Base-by-base conservation (phyloP, 2,888 invertebrate genomes). In the Rhagonycha lutea region DNA sequence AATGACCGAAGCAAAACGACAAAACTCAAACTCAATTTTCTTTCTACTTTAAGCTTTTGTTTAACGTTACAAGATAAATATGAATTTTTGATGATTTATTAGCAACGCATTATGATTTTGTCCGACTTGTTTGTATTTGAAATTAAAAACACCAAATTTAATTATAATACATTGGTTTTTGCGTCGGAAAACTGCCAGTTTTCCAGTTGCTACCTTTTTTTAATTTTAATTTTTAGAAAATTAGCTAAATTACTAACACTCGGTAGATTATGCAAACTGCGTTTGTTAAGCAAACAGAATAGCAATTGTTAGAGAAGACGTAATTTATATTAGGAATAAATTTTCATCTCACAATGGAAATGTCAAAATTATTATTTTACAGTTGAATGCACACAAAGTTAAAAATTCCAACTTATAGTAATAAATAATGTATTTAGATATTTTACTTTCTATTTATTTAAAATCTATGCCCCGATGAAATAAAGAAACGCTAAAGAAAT, bases 21-120 rank as follows among this genome's bases (percentile, higher is more conserved):
- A 65, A 65, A 65, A 24, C 63, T 65, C 23, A 65, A 65, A 65
- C 24, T 65, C 63, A 65, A 65, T 65, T 65, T 65, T 65, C 63
- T 65, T 65, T 65, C 26, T 24, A 65, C 18, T 24, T 65, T 23
- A 47, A 47, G 63, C 63, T 65, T 14, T 65, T 65, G 63, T 65
- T 65, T 65, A 23, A 65, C 47, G 47, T 47, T 47, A 47, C n/a
- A 47, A 47, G 47, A 47, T 47, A 47, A 47, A 47, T 47, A 47
- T 47, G 47, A 47, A 47, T 47, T 47, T 65, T 65, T 24, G 7
- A 24, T 65, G 63, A 65, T 65, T 65, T 65, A 65, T 65, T 65
- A 47, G 47, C 47, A 8, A 47, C 47, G 47, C n/a, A 47, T 7
- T n/a, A n/a, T 47, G 47, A 47, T 47, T 47, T 47, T n/a, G 47